Conservation (phyloP, 2,113 vertebrate species). For the Oenanthe melanoleuca region DNA sequence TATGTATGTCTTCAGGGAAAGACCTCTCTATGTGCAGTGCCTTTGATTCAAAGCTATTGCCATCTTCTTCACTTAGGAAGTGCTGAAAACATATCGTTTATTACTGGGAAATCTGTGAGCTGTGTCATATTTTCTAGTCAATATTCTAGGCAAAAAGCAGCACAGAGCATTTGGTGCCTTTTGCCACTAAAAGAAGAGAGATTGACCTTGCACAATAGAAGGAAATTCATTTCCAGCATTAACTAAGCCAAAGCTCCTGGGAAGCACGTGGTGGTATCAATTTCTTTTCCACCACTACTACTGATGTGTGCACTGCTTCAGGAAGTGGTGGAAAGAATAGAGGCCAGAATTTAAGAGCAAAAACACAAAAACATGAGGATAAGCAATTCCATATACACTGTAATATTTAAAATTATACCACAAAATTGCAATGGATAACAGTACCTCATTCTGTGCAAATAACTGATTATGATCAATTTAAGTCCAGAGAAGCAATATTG, state of each 20-base stretch:
- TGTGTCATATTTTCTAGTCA: not conserved
- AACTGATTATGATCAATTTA: not conserved
- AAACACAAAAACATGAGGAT: not conserved
- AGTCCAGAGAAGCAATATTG: not conserved
- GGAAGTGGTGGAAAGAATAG: not conserved
- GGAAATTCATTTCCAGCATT: not conserved
- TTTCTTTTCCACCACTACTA: not conserved
- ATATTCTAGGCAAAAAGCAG: not conserved
- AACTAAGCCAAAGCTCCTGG: slow-evolving; percentile 9
- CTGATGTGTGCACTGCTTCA: not conserved
- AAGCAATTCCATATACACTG: fast-evolving
- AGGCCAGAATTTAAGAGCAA: not conserved
- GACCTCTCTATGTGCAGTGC: not conserved
- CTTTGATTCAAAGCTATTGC: slow-evolving; percentile 41
- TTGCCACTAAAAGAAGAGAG: not conserved
- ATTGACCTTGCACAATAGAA: slow-evolving; percentile 1
- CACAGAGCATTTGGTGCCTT: not conserved
- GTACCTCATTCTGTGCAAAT: not conserved
- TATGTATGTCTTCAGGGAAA: not conserved
- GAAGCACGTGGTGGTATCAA: not conserved
- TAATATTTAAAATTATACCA: not conserved
- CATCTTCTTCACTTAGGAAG: slow-evolving; percentile 1
- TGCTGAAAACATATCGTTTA: not conserved
- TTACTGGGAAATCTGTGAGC: not conserved
- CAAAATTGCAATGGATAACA: not conserved